These are phyloP conservation scores for Bombus impatiens DNA, from an alignment of 1,140 invertebrate species.

Conservation along the genomic window DNA sequence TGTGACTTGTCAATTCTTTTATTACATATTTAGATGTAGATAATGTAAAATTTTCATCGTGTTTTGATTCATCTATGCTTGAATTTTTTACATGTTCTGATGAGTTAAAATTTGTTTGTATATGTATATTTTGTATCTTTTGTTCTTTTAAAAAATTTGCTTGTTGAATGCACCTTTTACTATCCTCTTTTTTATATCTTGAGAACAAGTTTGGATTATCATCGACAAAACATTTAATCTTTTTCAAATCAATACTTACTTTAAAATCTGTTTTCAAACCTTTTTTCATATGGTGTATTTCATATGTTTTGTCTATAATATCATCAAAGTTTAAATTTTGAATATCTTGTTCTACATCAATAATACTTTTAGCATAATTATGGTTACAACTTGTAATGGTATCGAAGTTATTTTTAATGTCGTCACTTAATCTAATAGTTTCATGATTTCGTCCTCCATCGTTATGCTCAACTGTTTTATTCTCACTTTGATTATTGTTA, in stretches of 20 bases:
- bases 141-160: not conserved
- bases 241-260: slow-evolving; percentile 78
- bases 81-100: slow-evolving; percentile 1
- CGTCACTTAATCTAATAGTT: slow-evolving; percentile 39
- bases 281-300: slow-evolving; percentile 15
- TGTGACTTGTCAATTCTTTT: not conserved
- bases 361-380: not conserved
- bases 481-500: slow-evolving; percentile 18
- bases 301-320: slow-evolving; percentile 22
- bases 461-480: slow-evolving; percentile 15
- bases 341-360: not conserved
- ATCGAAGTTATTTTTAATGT: not conserved
- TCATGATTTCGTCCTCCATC: not conserved
- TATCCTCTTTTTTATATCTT: slow-evolving; percentile 37
- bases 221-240: slow-evolving; percentile 70
- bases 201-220: slow-evolving; percentile 69
- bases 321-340: not conserved
- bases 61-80: not conserved
- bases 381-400: not conserved
- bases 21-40: not conserved
- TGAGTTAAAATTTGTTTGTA: not conserved
- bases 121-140: not conserved
- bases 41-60: not conserved
- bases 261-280: slow-evolving; percentile 53
- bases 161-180: not conserved